These are phyloP conservation scores for Apolygus lucorum DNA, from an alignment of 1,140 invertebrate species.

Conservation along the genomic window DNA sequence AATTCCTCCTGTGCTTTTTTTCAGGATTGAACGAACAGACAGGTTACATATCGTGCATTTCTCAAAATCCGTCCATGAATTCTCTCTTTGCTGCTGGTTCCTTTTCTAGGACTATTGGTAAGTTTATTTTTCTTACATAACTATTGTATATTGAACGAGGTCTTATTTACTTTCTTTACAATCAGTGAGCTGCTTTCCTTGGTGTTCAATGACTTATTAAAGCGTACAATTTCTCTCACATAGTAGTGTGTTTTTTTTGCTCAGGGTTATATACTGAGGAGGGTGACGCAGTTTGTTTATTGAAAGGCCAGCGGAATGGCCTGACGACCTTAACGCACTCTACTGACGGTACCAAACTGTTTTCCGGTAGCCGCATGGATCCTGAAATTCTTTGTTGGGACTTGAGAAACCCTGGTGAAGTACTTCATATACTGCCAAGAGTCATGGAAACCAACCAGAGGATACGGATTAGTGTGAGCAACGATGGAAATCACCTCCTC, in stretches of 20 bases:
- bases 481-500: constrained; percentile 56
- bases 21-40: constrained; percentile 41
- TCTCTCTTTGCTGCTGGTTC: constrained; percentile 62
- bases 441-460: constrained; percentile 83
- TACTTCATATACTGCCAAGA: constrained; percentile 55
- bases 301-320: constrained; percentile 62
- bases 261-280: constrained; percentile 53
- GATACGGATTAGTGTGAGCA: constrained; percentile 75
- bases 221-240: too few relatives aligned
- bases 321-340: constrained; percentile 83
- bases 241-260: constrained; percentile 25
- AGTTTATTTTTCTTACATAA: constrained; percentile 37
- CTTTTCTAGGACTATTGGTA: constrained; percentile 65
- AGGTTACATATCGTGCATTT: constrained; percentile 59
- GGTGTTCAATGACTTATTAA: too few relatives aligned
- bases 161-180: too few relatives aligned
- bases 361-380: constrained; percentile 71
- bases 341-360: constrained; percentile 66
- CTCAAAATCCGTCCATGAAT: constrained; percentile 48
- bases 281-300: constrained; percentile 49
- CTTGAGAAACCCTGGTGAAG: constrained; percentile 68
- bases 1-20: constrained; percentile 24
- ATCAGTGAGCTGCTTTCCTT: too few relatives aligned
- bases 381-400: constrained; percentile 79
- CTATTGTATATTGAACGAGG: too few relatives aligned